Conservation (phyloP, 2,888 invertebrate species). For the Tolmerus cingulatus region DNA sequence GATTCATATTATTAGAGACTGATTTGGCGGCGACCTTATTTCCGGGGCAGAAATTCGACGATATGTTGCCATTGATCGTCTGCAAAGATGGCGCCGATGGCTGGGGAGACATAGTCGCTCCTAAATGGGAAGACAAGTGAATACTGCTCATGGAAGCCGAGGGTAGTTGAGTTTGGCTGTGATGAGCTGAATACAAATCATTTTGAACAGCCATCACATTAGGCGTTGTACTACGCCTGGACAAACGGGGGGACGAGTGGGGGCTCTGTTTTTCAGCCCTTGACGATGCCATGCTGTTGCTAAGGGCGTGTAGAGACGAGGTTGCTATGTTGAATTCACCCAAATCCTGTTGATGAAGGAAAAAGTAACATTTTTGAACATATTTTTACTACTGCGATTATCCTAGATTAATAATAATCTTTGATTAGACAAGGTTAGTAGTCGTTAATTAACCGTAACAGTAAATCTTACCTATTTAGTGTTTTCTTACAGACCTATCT, state of each 20-base stretch:
- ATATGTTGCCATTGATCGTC: constrained; percentile 52
- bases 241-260: constrained; percentile 68
- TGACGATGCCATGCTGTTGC: constrained; percentile 59
- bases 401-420: not conserved
- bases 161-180: constrained; percentile 55
- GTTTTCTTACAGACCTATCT: not conserved
- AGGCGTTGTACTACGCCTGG: constrained; percentile 62
- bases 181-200: constrained; percentile 59
- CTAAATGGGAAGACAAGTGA: not conserved
- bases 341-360: constrained; percentile 63
- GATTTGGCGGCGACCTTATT: constrained; percentile 25
- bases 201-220: constrained; percentile 62
- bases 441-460: not conserved
- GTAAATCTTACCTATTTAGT: not conserved
- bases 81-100: constrained; percentile 58
- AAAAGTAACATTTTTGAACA: not conserved
- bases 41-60: constrained; percentile 17
- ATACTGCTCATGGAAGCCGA: constrained; percentile 48
- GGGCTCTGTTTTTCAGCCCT: constrained; percentile 66
- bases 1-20: constrained; percentile 51
- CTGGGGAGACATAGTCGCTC: constrained; percentile 53
- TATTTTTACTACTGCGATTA: not conserved
- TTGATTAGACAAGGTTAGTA: not conserved
- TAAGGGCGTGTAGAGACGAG: constrained; percentile 69
- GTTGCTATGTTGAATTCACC: constrained; percentile 73